These are phyloP conservation scores for Hypomecis atomaria DNA, from an alignment of 2,888 invertebrate species.

Conservation along the genomic window DNA sequence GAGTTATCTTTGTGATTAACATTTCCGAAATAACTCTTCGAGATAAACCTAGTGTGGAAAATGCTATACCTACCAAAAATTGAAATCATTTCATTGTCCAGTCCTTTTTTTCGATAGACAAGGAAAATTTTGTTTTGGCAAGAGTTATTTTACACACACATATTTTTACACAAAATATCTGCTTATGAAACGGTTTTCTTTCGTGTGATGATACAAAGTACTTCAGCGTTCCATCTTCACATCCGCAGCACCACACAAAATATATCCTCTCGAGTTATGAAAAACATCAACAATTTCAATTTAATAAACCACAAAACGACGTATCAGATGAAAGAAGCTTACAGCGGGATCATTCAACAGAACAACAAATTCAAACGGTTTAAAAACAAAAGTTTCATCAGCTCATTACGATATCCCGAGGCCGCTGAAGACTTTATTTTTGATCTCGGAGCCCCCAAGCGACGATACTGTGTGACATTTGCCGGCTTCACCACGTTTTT, in stretches of 20 bases:
- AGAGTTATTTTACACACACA: no score
- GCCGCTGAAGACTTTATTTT: conserved; percentile 58
- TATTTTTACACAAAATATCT: no score
- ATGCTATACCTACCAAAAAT: no score
- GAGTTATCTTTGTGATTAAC: no score
- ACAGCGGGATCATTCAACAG: conserved; percentile 27
- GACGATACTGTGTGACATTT: conserved; percentile 69
- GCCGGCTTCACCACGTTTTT: conserved; percentile 61
- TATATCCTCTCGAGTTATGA: conserved; percentile 4
- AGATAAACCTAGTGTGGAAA: no score
- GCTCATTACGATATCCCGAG: conserved; percentile 53
- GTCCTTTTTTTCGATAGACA: no score
- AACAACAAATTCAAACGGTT: conserved; percentile 33
- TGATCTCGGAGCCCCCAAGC: conserved; percentile 68
- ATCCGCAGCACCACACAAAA: neutral
- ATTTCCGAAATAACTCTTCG: no score
- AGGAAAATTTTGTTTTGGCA: no score
- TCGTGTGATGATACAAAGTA: no score
- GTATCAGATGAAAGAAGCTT: conserved; percentile 28
- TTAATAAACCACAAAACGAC: conserved; percentile 11
- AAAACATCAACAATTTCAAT: conserved; percentile 13
- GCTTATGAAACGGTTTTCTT: no score
- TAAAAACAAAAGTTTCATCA: conserved; percentile 44
- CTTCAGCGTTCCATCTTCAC: no score
- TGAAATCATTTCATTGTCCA: no score